Conservation (phyloP, 2,113 vertebrate species). For the Callopanchax toddi region DNA sequence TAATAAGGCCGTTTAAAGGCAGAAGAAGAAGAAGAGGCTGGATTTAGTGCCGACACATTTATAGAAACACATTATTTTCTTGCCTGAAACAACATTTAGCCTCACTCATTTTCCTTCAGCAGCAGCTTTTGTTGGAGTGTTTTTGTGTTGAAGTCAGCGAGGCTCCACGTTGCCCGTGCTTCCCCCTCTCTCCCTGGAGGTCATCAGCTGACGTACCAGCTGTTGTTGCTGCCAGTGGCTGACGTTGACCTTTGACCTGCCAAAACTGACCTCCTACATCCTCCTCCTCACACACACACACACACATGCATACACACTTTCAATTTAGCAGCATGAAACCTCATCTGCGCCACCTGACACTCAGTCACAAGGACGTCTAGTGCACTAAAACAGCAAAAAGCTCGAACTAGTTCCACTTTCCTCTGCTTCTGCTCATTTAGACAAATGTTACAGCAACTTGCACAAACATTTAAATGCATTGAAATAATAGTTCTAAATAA, state of each 20-base stretch:
- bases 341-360: constrained; percentile 37
- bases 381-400: neutral
- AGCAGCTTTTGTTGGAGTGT: neutral
- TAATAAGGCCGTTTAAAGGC: constrained; percentile 56
- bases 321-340: constrained; percentile 23
- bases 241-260: constrained; percentile 59
- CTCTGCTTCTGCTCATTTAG: neutral
- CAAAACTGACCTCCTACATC: constrained; percentile 52
- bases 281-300: neutral
- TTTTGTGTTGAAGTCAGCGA: constrained; percentile 13
- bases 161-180: neutral
- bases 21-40: constrained; percentile 31
- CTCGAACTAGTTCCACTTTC: no score
- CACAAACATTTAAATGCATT: no score
- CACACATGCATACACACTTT: constrained; percentile 11
- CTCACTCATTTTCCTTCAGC: neutral
- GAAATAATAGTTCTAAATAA: no score
- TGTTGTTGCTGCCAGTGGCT: constrained; percentile 58
- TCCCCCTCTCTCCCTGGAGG: neutral
- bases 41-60: constrained; percentile 31
- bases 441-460: neutral
- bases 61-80: constrained; percentile 32
- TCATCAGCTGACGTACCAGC: constrained; percentile 57
- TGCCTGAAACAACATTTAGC: constrained; percentile 16
- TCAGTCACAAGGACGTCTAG: neutral